Evolutionary conservation across 2,113 vertebrate genomes (phyloP), one percentile per base, ranked within the genome.

Genomic region (Corythornis madagascariensis): DNA sequence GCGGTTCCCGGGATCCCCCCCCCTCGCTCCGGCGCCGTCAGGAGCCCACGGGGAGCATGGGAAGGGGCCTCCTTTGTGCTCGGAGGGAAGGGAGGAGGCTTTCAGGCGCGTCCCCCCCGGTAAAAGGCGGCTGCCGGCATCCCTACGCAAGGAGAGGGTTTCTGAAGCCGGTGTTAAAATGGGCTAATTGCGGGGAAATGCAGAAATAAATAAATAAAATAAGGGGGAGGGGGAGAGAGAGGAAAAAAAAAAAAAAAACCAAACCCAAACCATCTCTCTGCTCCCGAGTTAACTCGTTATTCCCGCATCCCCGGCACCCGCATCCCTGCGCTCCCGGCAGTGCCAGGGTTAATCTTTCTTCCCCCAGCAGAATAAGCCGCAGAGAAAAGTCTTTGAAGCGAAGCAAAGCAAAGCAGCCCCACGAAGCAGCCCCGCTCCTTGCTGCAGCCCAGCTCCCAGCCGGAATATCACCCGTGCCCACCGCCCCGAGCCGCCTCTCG

Each of bases 1-100:
- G 91, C 75, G 63, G 88, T 79, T 47, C 21, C 59, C 31, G 86
- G 56, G 93, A 83, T 90, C 82, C 60, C 93, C 92, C 94, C 92
- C 19, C 47, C 19, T 9, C 45, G 17, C 16, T 7, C 47, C 47
- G 18, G 47, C 47, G 21, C 47, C 47, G 94, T 64, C 91, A 43
- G 70, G 57, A 94, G 86, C 91, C 59, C 64, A 71, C 42, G 71
- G 90, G 90, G 38, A 78, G 42, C 79, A 15, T 4, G 92, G 70
- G 6, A 9, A 57, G 11, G 26, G 66, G 89, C 86, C 83, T 82
- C 61, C 80, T 92, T 85, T 86, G 92, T 86, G 87, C 60, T 92
- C 75, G 19, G 11, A 8, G 66, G 31, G 67, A 60, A 83, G 88
- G 80, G 83, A 50, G 90, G 80, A 19, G 38, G 38, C 38, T 38